Evolutionary conservation across 2,888 invertebrate species (phyloP).

Genomic region (Cantharis lateralis): DNA sequence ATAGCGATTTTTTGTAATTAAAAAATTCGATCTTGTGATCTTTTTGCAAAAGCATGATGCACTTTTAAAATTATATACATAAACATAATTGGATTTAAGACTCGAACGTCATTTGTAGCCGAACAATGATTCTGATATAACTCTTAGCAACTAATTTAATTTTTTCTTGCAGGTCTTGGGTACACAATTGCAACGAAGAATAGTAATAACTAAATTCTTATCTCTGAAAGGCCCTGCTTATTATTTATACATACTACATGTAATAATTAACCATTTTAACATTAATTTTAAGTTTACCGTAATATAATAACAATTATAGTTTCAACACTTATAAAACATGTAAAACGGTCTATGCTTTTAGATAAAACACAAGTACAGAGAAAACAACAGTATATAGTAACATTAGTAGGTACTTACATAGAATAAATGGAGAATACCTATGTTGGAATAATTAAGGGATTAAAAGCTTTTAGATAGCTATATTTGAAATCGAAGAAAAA

Average conservation of each 20-base stretch:
- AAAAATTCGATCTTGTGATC: neutral
- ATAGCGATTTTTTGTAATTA: neutral
- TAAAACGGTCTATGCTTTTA: neutral
- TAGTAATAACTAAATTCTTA: neutral
- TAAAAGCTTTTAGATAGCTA: neutral
- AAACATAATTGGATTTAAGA: neutral
- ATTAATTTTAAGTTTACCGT: neutral
- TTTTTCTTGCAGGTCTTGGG: neutral
- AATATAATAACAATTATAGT: neutral
- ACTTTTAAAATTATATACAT: neutral
- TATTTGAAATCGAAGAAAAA: neutral
- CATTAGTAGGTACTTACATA: neutral
- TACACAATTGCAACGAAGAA: neutral
- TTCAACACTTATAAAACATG: neutral
- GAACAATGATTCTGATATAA: neutral
- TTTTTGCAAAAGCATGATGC: neutral
- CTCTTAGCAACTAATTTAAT: neutral
- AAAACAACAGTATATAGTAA: neutral
- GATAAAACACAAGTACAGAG: neutral
- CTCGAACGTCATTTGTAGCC: neutral
- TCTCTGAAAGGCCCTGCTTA: neutral
- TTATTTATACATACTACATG: neutral
- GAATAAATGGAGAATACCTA: neutral
- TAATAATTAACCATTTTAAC: neutral
- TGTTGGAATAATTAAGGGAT: neutral